Conservation (phyloP, 2,888 invertebrate species). For the Caenorhabditis becei region DNA sequence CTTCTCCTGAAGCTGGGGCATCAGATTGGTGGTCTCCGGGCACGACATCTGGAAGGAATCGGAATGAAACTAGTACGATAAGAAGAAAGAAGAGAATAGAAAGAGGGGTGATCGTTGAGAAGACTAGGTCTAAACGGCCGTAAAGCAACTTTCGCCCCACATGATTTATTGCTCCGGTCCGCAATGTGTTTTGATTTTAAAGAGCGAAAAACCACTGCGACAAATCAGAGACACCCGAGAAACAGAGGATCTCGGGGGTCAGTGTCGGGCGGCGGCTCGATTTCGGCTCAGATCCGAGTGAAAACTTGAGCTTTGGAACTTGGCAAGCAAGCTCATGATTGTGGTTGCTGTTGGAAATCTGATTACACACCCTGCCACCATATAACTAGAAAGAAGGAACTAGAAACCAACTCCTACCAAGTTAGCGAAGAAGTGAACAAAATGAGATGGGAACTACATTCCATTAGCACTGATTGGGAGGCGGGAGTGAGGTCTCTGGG, state of each 20-base stretch:
- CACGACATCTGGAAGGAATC: slow-evolving; percentile 44
- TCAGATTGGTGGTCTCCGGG: slow-evolving; percentile 29
- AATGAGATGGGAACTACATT: slow-evolving; percentile 6
- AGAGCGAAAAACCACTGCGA: background rate
- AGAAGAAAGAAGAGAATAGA: background rate
- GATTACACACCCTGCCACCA: too few relatives aligned
- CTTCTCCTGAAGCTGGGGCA: slow-evolving; percentile 56
- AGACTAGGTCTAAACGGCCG: background rate
- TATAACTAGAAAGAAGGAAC: too few relatives aligned
- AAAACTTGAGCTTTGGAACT: slow-evolving; percentile 47
- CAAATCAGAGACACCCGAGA: slow-evolving; percentile 23
- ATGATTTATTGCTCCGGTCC: slow-evolving; percentile 48
- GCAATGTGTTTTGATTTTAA: slow-evolving; percentile 50
- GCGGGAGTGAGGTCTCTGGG: slow-evolving; percentile 10
- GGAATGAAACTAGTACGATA: background rate
- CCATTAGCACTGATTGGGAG: slow-evolving; percentile 14
- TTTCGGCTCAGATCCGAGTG: slow-evolving; percentile 21
- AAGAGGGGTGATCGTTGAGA: slow-evolving; percentile 1
- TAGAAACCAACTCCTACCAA: too few relatives aligned
- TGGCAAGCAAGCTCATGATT: background rate
- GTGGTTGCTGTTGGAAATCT: background rate
- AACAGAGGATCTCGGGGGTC: slow-evolving; percentile 34
- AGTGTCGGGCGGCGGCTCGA: background rate
- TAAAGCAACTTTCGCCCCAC: slow-evolving; percentile 18
- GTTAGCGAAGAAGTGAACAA: background rate